Conservation (phyloP, 2,797 vertebrate genomes). For the Lateolabrax maculatus region DNA sequence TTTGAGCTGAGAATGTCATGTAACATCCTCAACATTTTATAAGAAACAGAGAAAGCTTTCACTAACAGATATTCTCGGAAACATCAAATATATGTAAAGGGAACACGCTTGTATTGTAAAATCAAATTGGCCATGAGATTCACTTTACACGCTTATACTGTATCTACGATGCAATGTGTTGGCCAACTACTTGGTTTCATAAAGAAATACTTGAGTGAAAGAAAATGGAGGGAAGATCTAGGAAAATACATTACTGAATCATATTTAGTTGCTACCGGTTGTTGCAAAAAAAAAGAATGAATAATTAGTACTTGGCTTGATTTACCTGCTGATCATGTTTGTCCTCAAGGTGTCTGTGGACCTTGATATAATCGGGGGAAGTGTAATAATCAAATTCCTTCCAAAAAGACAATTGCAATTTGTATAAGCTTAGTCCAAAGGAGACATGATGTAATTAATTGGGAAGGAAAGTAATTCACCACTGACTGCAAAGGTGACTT, state of each 20-base stretch:
- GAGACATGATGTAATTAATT: constrained; percentile 57
- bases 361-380: constrained; percentile 25
- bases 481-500: constrained; percentile 72
- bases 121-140: not conserved
- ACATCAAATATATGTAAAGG: not conserved
- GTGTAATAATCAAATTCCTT: constrained; percentile 35
- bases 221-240: not conserved
- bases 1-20: not conserved
- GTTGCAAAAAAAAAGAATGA: too few relatives aligned
- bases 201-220: not conserved
- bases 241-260: not conserved
- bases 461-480: constrained; percentile 54
- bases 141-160: not conserved
- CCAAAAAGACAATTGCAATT: constrained; percentile 57
- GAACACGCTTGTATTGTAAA: not conserved
- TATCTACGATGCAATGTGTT: not conserved
- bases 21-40: not conserved
- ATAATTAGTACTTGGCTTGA: constrained; percentile 19
- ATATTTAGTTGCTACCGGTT: not conserved
- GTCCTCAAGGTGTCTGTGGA: constrained; percentile 36
- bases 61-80: not conserved
- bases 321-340: constrained; percentile 40
- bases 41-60: not conserved
- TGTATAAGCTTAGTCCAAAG: constrained; percentile 40
- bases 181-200: not conserved